Conservation (phyloP, 2,113 vertebrate genomes). For the Gasterosteus aculeatus region DNA sequence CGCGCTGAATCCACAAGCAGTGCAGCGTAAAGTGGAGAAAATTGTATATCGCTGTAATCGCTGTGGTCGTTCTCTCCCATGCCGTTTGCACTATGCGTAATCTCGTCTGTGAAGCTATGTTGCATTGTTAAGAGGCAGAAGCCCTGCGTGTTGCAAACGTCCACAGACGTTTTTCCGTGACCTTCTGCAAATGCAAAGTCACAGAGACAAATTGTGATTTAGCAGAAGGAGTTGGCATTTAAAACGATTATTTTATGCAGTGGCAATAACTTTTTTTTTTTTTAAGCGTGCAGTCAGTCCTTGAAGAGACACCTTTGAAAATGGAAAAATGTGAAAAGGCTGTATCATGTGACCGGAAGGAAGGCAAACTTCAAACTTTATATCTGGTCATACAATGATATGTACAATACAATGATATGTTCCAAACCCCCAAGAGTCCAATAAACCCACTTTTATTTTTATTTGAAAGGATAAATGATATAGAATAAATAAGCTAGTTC, state of each 20-base stretch:
- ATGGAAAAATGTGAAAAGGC: too few species aligned
- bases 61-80: conserved; percentile 23
- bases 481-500: conserved; percentile 57
- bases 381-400: conserved; percentile 5
- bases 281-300: conserved; percentile 43
- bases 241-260: conserved; percentile 49
- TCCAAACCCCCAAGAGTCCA: conserved; percentile 39
- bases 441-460: conserved; percentile 43
- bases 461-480: conserved; percentile 58
- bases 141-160: conserved; percentile 49
- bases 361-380: conserved; percentile 16
- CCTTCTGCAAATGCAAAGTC: conserved; percentile 63
- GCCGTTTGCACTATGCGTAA: conserved; percentile 21
- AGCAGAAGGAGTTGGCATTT: conserved; percentile 38
- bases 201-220: conserved; percentile 46
- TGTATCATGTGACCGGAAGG: neutral
- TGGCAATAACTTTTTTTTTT: neutral
- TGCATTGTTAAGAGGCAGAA: conserved; percentile 60
- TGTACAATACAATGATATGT: conserved; percentile 41
- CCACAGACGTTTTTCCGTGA: conserved; percentile 21
- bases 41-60: neutral
- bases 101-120: conserved; percentile 43
- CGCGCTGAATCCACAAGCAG: neutral
- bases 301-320: conserved; percentile 64
- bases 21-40: conserved; percentile 4